Conservation (phyloP, 2,888 invertebrate genomes). For the Luperina testacea region DNA sequence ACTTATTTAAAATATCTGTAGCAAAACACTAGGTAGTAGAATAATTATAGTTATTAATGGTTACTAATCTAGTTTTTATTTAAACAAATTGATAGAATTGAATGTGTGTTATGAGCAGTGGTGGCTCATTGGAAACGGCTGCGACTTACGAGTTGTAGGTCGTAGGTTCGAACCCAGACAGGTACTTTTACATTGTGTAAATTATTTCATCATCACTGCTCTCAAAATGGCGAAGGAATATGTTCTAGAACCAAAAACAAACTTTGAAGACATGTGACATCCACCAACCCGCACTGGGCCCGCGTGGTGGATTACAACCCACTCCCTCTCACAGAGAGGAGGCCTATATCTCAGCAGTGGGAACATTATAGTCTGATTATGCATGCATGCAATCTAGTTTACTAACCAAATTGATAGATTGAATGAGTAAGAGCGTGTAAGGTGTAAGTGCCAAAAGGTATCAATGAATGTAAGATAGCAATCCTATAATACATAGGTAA, state of each 20-base stretch:
- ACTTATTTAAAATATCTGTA: too few relatives aligned
- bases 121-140: not conserved
- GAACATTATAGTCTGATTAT: not conserved
- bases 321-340: not conserved
- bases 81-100: too few relatives aligned
- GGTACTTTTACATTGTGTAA: not conserved
- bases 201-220: not conserved
- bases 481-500: not conserved
- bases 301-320: not conserved
- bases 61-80: not conserved
- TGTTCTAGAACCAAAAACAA: not conserved
- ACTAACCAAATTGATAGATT: not conserved
- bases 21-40: not conserved
- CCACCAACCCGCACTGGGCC: not conserved
- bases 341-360: not conserved
- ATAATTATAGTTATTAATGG: not conserved
- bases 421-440: not conserved
- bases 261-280: not conserved
- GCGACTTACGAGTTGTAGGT: not conserved
- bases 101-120: too few relatives aligned
- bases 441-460: not conserved
- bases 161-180: too few relatives aligned
- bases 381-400: not conserved
- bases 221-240: not conserved
- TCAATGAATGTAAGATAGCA: not conserved